Percentiles rank a stretch among this genome's conserved stretches.
Conservation (phyloP, 2,113 vertebrate genomes). For the Rostratula benghalensis region DNA sequence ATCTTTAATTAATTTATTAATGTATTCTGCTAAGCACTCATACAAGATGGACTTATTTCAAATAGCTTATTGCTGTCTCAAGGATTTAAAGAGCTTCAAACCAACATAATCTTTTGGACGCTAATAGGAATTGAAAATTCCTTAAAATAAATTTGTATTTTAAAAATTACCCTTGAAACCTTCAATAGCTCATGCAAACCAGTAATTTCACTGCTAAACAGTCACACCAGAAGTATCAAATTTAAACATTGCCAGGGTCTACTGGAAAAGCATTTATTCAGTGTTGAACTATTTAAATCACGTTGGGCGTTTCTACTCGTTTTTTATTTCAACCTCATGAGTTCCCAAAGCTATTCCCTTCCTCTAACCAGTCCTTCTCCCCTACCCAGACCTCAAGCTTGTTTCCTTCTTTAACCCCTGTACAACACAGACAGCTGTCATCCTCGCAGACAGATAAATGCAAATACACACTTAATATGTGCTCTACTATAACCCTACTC, state of each 20-base stretch:
- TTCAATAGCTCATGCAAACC: not conserved
- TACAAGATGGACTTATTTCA: not conserved
- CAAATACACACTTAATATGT: fast-evolving
- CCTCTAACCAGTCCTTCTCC: not conserved
- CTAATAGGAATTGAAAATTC: not conserved
- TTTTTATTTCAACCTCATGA: not conserved
- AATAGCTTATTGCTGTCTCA: not conserved
- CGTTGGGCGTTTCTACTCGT: not conserved
- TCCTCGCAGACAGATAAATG: not conserved
- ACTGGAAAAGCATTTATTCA: not conserved
- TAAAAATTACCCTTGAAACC: not conserved
- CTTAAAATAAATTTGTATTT: not conserved
- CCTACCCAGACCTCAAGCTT: not conserved
- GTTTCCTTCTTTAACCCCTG: not conserved
- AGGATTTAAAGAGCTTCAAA: not conserved
- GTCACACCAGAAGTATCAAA: not conserved
- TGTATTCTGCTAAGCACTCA: not conserved
- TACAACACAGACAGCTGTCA: not conserved
- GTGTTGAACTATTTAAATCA: not conserved
- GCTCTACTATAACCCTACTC: not conserved
- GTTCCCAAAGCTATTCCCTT: not conserved
- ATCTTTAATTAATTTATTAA: not conserved
- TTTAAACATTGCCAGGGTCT: not conserved
- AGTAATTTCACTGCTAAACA: not conserved
- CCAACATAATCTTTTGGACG: not conserved